Evolutionary conservation across 2,888 invertebrate genomes (phyloP).

Genomic region (Temnothorax ravouxi): DNA sequence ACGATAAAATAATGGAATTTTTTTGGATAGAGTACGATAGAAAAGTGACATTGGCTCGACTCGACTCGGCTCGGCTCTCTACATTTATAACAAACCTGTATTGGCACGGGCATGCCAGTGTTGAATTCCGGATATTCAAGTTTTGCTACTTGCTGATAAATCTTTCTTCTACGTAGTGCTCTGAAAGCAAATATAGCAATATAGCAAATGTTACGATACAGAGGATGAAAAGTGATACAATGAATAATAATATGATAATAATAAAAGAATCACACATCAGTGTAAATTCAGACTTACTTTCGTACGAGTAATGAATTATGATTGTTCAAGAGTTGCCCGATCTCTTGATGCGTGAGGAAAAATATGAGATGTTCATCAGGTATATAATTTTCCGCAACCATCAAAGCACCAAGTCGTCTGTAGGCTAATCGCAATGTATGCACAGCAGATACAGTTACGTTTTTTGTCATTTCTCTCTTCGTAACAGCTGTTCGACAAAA

Average conservation of each 20-base stretch:
- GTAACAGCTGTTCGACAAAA: slow-evolving; percentile 89
- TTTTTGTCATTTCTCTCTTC: slow-evolving; percentile 90
- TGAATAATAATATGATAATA: not conserved
- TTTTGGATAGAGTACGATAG: not conserved
- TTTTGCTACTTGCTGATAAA: slow-evolving; percentile 88
- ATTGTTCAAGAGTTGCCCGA: slow-evolving; percentile 87
- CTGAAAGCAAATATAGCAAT: slow-evolving; percentile 85
- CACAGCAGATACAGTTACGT: slow-evolving; percentile 87
- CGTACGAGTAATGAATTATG: slow-evolving; percentile 76
- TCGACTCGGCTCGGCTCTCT: too few relatives aligned
- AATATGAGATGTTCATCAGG: slow-evolving; percentile 90
- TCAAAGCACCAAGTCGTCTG: slow-evolving; percentile 87
- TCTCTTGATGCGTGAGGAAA: slow-evolving; percentile 90
- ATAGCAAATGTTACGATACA: not conserved
- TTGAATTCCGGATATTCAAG: slow-evolving; percentile 90
- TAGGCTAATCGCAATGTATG: slow-evolving; percentile 89
- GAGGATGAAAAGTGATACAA: not conserved
- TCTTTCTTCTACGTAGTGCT: slow-evolving; percentile 89
- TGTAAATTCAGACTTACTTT: slow-evolving; percentile 75
- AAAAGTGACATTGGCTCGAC: too few relatives aligned
- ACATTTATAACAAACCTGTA: slow-evolving; percentile 61
- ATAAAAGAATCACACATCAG: not conserved
- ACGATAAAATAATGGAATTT: not conserved
- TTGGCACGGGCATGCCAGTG: slow-evolving; percentile 86
- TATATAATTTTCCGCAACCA: slow-evolving; percentile 89